Evolutionary conservation across 2,797 vertebrate species (phyloP), one percentile per base, ranked within the genome.

Genomic region (Clarias laeviceps): DNA sequence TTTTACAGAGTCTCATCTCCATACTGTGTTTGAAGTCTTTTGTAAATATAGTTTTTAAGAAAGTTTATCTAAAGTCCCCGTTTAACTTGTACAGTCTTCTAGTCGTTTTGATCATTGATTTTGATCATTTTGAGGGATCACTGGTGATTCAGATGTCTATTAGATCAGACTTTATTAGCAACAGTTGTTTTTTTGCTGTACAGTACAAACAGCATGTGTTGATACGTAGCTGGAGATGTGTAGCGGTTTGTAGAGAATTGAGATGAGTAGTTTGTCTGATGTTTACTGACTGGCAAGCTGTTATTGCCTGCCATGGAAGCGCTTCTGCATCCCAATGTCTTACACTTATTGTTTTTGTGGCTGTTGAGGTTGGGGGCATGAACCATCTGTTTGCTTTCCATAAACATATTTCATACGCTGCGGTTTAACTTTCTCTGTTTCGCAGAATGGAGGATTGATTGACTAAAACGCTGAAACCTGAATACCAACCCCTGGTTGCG

Each of bases 231-330:
- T 20, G 54, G 68, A 81, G 54, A 27, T 72, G 50, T 61, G 74
- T 81, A 76, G 81, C 82, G 80, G 62, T 74, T n/a, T 37, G 64
- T 50, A 80, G 88, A 86, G 90, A 72, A 89, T 80, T 88, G 84
- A 37, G 68, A 90, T 80, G 82, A 82, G 62, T 88, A 40, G 79
- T 74, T 84, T 90, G 91, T 91, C 85, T 90, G 91, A 91, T 91
- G 90, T 91, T 84, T 84, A 88, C 83, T 90, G 90, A 91, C 85
- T 91, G 89, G 91, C 91, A 83, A 88, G 88, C 89, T 87, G 80
- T 90, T 93, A 89, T 91, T 91, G 92, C 92, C 90, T 78, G 83
- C 89, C 7, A 0, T 50, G 88, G 90, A 91, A 86, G 82, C 88
- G 87, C 66, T 91, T 88, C 89, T 24, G 85, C 90, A 87, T 93